Evolutionary conservation across 1,140 invertebrate genomes (phyloP), one percentile per base, ranked within the genome.

Genomic region (Drosophila miranda): DNA sequence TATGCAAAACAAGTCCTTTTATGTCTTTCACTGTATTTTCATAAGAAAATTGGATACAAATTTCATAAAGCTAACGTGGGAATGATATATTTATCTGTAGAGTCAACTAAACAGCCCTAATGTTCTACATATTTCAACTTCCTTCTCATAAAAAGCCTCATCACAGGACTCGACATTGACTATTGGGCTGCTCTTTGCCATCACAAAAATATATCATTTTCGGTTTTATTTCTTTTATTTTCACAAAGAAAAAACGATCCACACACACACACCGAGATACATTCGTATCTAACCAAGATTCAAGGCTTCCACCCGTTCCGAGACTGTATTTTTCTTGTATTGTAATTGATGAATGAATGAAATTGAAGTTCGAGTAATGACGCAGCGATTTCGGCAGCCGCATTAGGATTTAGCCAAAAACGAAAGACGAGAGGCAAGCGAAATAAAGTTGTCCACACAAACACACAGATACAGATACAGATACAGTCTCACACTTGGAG

Each of bases 331-430:
- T 70, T 83, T 83, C 81, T 82, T 72, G 80, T 79, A 86, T 86
- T 86, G 81, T 86, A 86, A 86, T 86, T 86, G 81, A 86, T 86
- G 81, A 86, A 84, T 84, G 81, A 84, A 86, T 86, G 82, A 86
- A 86, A 86, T 86, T 86, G 81, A 86, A 86, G 81, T 86, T 86
- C 81, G 81, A 86, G 81, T 81, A 81, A 86, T 86, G 82, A 86
- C 81, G 61, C 81, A 87, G 81, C 81, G 34, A 30, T 71, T 86
- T 87, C 49, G 34, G 57, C 30, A 46, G 56, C 56, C 30, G 43
- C 51, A 50, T 55, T 55, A 56, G 28, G 59, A 63, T 64, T 68
- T 67, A 14, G 63, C 71, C 64, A 58, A 63, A 58, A 56, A 50
- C 41, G 48, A 41, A 56, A 49, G n/a, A 69, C 30, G 42, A 53